Base-by-base conservation (phyloP, 2,113 vertebrate species). In the Hepsetus odoe region DNA sequence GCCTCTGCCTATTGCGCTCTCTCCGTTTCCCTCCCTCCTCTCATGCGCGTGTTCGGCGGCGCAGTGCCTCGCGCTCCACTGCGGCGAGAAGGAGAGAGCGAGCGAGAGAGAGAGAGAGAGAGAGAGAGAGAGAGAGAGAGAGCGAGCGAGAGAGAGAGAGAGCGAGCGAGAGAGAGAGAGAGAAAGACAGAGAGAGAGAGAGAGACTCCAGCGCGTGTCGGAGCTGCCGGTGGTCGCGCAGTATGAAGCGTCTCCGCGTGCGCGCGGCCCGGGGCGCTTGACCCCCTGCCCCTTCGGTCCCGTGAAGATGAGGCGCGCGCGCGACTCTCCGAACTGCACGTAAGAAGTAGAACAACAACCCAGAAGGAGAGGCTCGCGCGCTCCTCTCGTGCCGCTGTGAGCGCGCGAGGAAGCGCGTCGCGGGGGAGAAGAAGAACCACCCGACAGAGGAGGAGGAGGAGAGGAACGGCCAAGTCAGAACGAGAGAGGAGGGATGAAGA, bases 361-460 rank as follows among this genome's bases (percentile, higher is more conserved):
- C 76, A 58, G 55, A 78, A 68, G 42, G 55, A 62, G 71, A 49
- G 38, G 42, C 69, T 56, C 30, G 42, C 59, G 53, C 67, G 5
- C 51, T 55, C n/a, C 8, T 24, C 51, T 55, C 1, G 72, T 85
- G 81, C 61, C 46, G 73, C 62, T 76, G 46, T 73, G 55, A 79
- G 53, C 75, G n/a, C 40, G 51, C 53, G 67, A 20, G 51, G 24
- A 38, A 55, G 35, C 59, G 1, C 44, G 22, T 55, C 40, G 42
- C 30, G 65, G 32, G 16, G 68, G 24, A 64, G 42, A 46, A 55
- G 35, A 61, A 53, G 61, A 69, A n/a, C n/a, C n/a, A n/a, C n/a
- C n/a, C n/a, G 35, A 40, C 24, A 33, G 38, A 98, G 97, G 96
- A 98, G 96, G 96, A 97, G 97, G 93, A 24, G 38, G 71, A 73